phyloP scores from a whole-genome alignment of 2,113 vertebrate species.

The Procavia capensis region DNA sequence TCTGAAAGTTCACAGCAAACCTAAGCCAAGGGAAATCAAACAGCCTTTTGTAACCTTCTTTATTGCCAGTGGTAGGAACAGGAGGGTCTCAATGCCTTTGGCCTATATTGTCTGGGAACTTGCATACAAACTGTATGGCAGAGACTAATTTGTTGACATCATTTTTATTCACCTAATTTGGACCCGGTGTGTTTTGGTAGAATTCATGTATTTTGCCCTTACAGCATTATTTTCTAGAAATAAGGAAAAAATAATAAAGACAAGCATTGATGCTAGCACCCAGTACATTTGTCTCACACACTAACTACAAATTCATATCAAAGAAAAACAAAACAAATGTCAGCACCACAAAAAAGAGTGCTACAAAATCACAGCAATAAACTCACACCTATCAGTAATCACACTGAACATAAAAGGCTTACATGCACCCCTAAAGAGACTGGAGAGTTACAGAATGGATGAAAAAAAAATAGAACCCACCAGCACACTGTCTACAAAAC shows the following conservation, averaged over 20 bases:
- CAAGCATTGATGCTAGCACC: not conserved
- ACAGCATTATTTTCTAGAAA: not conserved
- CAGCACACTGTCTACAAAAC: too few relatives aligned
- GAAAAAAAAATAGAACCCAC: too few relatives aligned
- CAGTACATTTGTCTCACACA: not conserved
- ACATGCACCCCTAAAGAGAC: too few relatives aligned
- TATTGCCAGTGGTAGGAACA: accelerated
- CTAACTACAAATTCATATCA: not conserved
- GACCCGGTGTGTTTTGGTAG: not conserved
- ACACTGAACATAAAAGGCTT: too few relatives aligned
- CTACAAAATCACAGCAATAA: too few relatives aligned
- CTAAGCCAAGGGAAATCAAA: constrained; percentile 54
- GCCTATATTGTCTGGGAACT: too few relatives aligned
- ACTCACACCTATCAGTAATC: too few relatives aligned
- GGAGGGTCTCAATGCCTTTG: accelerated
- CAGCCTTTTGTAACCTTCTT: accelerated
- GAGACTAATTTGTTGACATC: too few relatives aligned
- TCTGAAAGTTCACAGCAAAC: constrained; percentile 90
- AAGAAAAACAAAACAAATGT: too few relatives aligned
- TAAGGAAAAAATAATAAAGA: not conserved
- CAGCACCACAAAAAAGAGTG: too few relatives aligned
- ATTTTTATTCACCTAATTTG: not conserved
- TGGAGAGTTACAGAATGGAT: too few relatives aligned
- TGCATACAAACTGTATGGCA: accelerated
- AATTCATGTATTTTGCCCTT: not conserved